Evolutionary conservation across 2,113 vertebrate species (phyloP).

Genomic region (Myotis yumanensis): DNA sequence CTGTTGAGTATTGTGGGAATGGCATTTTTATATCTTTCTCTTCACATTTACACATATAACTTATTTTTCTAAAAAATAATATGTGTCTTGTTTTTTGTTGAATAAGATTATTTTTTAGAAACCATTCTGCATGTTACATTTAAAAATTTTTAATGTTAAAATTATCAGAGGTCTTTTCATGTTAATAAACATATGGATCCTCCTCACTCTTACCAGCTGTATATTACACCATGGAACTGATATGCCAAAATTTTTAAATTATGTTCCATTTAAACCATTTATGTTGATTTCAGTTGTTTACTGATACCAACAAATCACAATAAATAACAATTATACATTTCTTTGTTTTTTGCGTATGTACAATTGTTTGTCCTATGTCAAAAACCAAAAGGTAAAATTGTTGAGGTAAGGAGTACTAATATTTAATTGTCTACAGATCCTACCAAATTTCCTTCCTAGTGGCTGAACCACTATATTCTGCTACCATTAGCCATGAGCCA

Average conservation of each 20-base stretch:
- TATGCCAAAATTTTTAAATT: not conserved
- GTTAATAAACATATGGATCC: not conserved
- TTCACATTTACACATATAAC: not conserved
- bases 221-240: not conserved
- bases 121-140: not conserved
- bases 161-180: not conserved
- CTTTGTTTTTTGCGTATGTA: not conserved
- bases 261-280: not conserved
- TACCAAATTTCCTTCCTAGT: not conserved
- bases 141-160: not conserved
- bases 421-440: not conserved
- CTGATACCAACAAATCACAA: not conserved
- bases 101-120: not conserved
- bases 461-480: not conserved
- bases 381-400: not conserved
- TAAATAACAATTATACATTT: not conserved
- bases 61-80: not conserved
- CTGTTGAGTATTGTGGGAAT: not conserved
- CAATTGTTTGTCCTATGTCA: not conserved
- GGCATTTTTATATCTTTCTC: not conserved
- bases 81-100: not conserved
- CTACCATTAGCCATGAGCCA: accelerated
- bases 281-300: not conserved
- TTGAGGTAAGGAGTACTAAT: not conserved
- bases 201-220: not conserved